Conservation (phyloP, 2,797 vertebrate species). For the Gymnothorax javanicus region DNA sequence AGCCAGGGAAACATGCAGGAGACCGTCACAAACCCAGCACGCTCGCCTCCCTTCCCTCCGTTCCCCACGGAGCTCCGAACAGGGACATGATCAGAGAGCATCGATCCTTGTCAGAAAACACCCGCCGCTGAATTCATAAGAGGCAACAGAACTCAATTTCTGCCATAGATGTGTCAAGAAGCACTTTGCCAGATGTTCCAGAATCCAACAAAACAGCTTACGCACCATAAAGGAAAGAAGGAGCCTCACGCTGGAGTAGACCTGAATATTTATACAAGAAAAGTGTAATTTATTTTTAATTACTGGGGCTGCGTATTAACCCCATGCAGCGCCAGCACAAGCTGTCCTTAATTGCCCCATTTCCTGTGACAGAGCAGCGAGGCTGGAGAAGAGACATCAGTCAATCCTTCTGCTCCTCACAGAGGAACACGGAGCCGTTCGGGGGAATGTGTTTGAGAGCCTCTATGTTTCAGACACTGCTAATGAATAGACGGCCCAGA, state of each 20-base stretch:
- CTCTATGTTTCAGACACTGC: background rate
- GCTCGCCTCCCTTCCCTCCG: slow-evolving; percentile 31
- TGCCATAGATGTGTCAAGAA: slow-evolving; percentile 69
- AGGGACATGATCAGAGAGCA: slow-evolving; percentile 52
- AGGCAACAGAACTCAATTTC: slow-evolving; percentile 67
- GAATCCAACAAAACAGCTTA: slow-evolving; percentile 55
- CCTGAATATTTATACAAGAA: slow-evolving; percentile 78
- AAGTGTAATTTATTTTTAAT: slow-evolving; percentile 84
- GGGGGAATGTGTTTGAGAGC: background rate
- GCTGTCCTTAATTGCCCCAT: slow-evolving; percentile 83
- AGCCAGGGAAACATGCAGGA: background rate
- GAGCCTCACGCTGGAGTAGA: slow-evolving; percentile 62
- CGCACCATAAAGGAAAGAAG: slow-evolving; percentile 55
- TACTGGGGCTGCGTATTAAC: slow-evolving; percentile 77
- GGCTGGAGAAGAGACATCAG: slow-evolving; percentile 60
- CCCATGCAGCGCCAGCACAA: slow-evolving; percentile 77
- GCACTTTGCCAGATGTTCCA: slow-evolving; percentile 74
- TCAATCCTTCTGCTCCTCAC: slow-evolving; percentile 66
- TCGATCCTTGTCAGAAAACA: slow-evolving; percentile 53
- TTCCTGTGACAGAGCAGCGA: slow-evolving; percentile 71
- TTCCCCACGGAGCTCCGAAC: slow-evolving; percentile 40
- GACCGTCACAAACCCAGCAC: slow-evolving; percentile 46
- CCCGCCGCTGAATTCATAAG: slow-evolving; percentile 59
- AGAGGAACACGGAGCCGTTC: background rate
- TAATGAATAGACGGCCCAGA: background rate